These are phyloP conservation scores for Muscicapa comitata DNA, from an alignment of 2,797 vertebrate species.

Conservation along the genomic window DNA sequence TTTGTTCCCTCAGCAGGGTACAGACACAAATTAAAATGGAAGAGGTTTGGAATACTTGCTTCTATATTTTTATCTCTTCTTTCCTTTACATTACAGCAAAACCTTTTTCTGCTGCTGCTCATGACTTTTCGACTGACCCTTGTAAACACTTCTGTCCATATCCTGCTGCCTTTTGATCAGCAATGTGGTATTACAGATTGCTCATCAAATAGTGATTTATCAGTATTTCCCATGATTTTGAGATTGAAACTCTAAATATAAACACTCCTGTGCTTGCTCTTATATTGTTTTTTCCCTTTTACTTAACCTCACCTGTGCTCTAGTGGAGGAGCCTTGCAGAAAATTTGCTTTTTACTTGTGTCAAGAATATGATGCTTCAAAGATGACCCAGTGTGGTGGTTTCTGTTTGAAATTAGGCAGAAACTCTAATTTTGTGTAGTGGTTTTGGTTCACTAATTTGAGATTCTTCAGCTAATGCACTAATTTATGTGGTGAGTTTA, in stretches of 20 bases:
- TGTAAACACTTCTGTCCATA: neutral
- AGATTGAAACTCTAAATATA: neutral
- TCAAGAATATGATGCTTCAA: neutral
- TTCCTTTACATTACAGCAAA: conserved; percentile 22
- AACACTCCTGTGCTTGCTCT: neutral
- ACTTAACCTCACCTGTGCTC: neutral
- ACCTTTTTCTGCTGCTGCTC: neutral
- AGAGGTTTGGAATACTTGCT: conserved; percentile 47
- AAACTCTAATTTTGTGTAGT: too few relatives aligned
- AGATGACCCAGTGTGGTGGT: too few relatives aligned
- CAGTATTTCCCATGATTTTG: neutral
- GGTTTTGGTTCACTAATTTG: too few relatives aligned
- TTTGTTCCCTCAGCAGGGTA: conserved; percentile 67
- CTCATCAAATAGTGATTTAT: neutral
- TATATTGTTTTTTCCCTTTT: neutral
- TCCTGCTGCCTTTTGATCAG: neutral
- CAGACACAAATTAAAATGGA: conserved; percentile 60
- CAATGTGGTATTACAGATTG: neutral
- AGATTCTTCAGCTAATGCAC: too few relatives aligned
- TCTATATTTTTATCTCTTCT: conserved; percentile 50
- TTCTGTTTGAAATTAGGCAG: too few relatives aligned
- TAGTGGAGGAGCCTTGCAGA: too few relatives aligned
- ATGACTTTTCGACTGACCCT: neutral
- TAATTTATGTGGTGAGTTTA: too few relatives aligned
- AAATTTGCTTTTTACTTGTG: neutral